Percentiles rank a stretch among this genome's conserved stretches.
phyloP scores from a whole-genome alignment of 2,113 vertebrate species.

The Puma concolor region DNA sequence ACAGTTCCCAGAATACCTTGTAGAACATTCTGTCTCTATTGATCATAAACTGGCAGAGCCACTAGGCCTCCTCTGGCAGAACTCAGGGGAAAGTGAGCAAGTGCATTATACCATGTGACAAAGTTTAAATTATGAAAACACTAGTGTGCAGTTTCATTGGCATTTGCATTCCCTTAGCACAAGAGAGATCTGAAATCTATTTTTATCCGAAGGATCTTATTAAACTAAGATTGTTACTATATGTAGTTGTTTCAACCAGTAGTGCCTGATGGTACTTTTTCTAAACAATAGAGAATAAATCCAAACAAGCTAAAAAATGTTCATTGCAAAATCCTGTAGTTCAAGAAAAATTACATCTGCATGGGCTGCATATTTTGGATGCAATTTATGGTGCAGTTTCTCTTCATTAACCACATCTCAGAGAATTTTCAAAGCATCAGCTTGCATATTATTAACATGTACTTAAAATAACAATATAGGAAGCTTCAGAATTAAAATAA shows the following conservation, averaged over 20 bases:
- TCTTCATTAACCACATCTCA: conserved; percentile 88
- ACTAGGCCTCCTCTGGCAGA: conserved; percentile 42
- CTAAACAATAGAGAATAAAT: conserved; percentile 86
- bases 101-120: conserved; percentile 42
- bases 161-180: conserved; percentile 83
- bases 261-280: conserved; percentile 82
- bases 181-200: conserved; percentile 83
- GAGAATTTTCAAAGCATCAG: conserved; percentile 84
- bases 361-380: conserved; percentile 85
- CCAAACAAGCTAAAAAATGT: conserved; percentile 85
- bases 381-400: conserved; percentile 87
- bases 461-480: conserved; percentile 85
- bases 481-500: conserved; percentile 81
- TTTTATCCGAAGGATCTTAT: conserved; percentile 86
- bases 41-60: conserved; percentile 49
- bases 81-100: conserved; percentile 28
- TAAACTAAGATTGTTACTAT: conserved; percentile 84
- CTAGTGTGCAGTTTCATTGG: conserved; percentile 77
- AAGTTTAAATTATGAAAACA: conserved; percentile 80
- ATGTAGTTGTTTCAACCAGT: conserved; percentile 83
- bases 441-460: conserved; percentile 88
- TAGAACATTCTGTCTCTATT: conserved; percentile 58
- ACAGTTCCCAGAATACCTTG: conserved; percentile 56
- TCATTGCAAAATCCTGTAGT: conserved; percentile 84
- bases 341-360: conserved; percentile 84